These are phyloP conservation scores for Ganaspis sp. DNA, from an alignment of 1,140 invertebrate genomes.

Conservation along the genomic window DNA sequence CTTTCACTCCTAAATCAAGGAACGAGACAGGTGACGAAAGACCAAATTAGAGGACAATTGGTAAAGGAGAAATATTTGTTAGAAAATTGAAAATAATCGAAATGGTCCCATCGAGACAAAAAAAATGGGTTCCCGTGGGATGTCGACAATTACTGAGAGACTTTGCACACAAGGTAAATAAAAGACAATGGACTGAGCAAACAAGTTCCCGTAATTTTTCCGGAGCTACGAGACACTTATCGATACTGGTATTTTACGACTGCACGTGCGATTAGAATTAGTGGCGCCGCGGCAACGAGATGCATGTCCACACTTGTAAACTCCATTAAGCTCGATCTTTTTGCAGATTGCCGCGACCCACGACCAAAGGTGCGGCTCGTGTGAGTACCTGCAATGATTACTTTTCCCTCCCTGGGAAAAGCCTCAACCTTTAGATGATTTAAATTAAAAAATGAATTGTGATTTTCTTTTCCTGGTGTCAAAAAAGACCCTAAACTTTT, in stretches of 20 bases:
- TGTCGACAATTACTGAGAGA: constrained; percentile 11
- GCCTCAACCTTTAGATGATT: neutral
- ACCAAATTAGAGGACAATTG: no score
- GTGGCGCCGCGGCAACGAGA: constrained; percentile 17
- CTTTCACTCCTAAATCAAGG: no score
- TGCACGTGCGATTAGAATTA: constrained; percentile 31
- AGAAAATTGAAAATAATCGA: neutral
- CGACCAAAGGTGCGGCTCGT: constrained; percentile 8
- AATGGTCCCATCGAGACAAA: neutral
- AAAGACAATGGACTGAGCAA: constrained; percentile 28
- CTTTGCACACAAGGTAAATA: constrained; percentile 18
- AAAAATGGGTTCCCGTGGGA: neutral
- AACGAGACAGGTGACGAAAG: no score
- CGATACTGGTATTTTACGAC: constrained; percentile 30
- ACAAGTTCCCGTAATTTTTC: constrained; percentile 26
- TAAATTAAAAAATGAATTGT: neutral
- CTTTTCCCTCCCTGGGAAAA: constrained; percentile 11
- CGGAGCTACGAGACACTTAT: constrained; percentile 6
- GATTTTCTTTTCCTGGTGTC: neutral
- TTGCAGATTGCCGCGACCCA: constrained; percentile 26
- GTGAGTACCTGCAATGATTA: neutral
- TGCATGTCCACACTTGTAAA: constrained; percentile 28
- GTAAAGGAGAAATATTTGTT: neutral
- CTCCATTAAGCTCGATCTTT: constrained; percentile 30
- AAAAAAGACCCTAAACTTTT: no score